phyloP scores from a whole-genome alignment of 2,888 invertebrate genomes.

The Eristalinus aeneus region DNA sequence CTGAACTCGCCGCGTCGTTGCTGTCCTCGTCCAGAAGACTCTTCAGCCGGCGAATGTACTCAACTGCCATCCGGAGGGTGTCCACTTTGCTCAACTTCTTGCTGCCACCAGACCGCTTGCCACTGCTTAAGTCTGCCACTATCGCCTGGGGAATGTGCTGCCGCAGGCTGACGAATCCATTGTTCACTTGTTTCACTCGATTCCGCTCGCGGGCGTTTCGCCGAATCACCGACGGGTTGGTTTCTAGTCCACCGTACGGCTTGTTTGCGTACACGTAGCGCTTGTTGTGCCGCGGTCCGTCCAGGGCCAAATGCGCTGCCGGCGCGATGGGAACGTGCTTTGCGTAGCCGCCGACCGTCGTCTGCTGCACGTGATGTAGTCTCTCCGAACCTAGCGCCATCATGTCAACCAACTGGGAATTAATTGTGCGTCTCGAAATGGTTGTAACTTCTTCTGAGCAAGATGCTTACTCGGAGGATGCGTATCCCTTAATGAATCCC shows the following conservation, averaged over 20 bases:
- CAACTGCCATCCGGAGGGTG: constrained; percentile 92
- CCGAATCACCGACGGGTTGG: constrained; percentile 92
- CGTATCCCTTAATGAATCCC: constrained; percentile 79
- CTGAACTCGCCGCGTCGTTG: constrained; percentile 78
- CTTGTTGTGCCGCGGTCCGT: constrained; percentile 63
- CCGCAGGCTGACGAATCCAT: constrained; percentile 93
- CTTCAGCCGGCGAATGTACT: constrained; percentile 92
- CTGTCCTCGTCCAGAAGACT: constrained; percentile 82
- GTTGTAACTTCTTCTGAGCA: constrained; percentile 15
- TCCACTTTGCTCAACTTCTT: constrained; percentile 95
- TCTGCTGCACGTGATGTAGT: constrained; percentile 45
- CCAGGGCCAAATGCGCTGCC: constrained; percentile 39
- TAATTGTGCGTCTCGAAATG: neutral
- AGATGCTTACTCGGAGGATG: constrained; percentile 75
- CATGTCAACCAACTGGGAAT: constrained; percentile 51
- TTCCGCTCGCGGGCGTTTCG: constrained; percentile 97
- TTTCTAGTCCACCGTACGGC: constrained; percentile 83
- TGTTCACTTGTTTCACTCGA: constrained; percentile 96
- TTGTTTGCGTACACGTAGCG: constrained; percentile 82
- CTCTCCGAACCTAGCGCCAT: constrained; percentile 65
- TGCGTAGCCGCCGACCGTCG: constrained; percentile 30
- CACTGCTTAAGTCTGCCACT: constrained; percentile 85
- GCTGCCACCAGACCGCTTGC: constrained; percentile 85
- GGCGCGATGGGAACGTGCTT: constrained; percentile 56
- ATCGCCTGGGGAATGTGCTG: constrained; percentile 93